Evolutionary conservation across 2,113 vertebrate species (phyloP).

Genomic region (Nibea coibor): DNA sequence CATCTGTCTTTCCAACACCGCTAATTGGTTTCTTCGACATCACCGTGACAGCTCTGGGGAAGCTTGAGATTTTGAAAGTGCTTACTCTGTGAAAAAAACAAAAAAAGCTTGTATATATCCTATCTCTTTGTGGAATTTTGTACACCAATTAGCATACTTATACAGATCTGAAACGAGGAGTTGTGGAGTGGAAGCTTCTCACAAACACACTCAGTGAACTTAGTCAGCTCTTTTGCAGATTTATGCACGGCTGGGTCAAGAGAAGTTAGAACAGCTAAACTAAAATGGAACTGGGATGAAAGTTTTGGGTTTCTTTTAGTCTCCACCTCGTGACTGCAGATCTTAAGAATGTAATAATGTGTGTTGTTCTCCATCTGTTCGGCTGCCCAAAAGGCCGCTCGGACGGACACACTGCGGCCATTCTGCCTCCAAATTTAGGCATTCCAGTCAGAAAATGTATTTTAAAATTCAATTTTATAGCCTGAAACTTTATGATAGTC

Average conservation of each 20-base stretch:
- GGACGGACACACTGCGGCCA: not conserved
- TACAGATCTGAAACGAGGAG: not conserved
- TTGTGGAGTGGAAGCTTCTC: not conserved
- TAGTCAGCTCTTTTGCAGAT: not conserved
- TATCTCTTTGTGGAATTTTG: slow-evolving; percentile 21
- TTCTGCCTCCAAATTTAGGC: not conserved
- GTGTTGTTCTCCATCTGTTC: not conserved
- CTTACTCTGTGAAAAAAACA: slow-evolving; percentile 12
- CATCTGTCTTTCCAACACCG: slow-evolving; percentile 39
- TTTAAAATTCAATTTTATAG: not conserved
- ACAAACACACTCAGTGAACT: not conserved
- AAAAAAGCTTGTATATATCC: not conserved
- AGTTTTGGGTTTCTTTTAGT: not conserved
- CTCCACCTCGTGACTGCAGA: not conserved
- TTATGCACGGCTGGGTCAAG: not conserved
- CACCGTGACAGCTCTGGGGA: slow-evolving; percentile 27
- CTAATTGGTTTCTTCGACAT: slow-evolving; percentile 65
- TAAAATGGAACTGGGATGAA: not conserved
- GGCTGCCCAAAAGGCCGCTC: not conserved
- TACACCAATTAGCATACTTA: slow-evolving; percentile 13
- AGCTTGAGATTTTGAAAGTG: slow-evolving; percentile 6
- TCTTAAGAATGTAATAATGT: not conserved
- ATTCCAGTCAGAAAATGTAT: not conserved
- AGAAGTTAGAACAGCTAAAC: not conserved
- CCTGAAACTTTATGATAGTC: not conserved